phyloP scores from a whole-genome alignment of 2,797 vertebrate genomes.

The Muraenolepis orangiensis region DNA sequence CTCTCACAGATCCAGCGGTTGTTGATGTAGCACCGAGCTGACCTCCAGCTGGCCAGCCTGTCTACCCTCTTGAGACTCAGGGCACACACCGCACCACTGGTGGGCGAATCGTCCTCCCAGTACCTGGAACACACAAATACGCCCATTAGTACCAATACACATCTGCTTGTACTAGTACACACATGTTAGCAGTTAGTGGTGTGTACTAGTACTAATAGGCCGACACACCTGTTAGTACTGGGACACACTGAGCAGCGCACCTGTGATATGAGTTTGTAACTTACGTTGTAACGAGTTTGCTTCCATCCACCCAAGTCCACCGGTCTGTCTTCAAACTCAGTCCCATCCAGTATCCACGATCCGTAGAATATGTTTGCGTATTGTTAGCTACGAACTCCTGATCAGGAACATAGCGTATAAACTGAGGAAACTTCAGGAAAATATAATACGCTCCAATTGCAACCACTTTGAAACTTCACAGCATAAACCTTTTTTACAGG shows the following conservation, averaged over 20 bases:
- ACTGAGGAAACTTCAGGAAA: not conserved
- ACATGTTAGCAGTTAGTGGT: too few relatives aligned
- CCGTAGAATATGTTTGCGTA: not conserved
- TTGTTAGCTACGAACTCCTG: slow-evolving; percentile 67
- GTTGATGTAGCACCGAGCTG: accelerated
- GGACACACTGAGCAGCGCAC: not conserved
- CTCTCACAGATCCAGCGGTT: slow-evolving; percentile 61
- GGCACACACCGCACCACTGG: slow-evolving; percentile 22
- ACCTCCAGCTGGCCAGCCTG: slow-evolving; percentile 40
- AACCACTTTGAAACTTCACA: not conserved
- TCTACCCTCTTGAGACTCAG: not conserved
- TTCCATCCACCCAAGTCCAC: slow-evolving; percentile 49
- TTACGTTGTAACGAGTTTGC: slow-evolving; percentile 34
- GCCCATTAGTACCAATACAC: not conserved
- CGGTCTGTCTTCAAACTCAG: accelerated
- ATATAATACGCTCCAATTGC: not conserved
- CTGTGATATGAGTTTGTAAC: not conserved
- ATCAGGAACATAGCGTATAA: not conserved
- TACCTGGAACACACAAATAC: slow-evolving; percentile 1
- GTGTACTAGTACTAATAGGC: too few relatives aligned
- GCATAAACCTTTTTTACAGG: not conserved
- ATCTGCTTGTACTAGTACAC: not conserved
- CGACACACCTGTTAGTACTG: too few relatives aligned
- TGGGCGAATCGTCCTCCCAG: not conserved
- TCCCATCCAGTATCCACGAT: slow-evolving; percentile 65